Evolutionary conservation across 2,888 invertebrate genomes (phyloP).

Genomic region (Lathronympha strigana): DNA sequence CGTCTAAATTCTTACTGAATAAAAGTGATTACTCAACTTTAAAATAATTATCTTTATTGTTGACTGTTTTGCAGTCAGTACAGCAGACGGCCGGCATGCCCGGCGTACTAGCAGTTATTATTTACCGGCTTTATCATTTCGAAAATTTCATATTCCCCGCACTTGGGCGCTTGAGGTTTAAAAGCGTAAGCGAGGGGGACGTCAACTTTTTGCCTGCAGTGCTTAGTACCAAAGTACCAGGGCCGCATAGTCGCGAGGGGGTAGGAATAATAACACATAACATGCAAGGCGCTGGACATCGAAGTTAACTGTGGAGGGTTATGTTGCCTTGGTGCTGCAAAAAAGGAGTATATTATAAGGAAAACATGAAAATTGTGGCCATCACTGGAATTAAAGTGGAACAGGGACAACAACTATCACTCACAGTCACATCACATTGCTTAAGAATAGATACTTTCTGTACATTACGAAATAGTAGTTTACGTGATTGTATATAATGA

Average conservation of each 20-base stretch:
- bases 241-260: constrained; percentile 67
- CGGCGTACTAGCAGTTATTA: constrained; percentile 82
- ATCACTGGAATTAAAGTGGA: not conserved
- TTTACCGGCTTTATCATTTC: constrained; percentile 85
- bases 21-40: too few species aligned
- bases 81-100: constrained; percentile 71
- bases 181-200: constrained; percentile 76
- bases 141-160: constrained; percentile 84
- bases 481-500: too few species aligned
- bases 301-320: constrained; percentile 33
- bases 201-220: constrained; percentile 76
- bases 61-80: constrained; percentile 50
- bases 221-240: constrained; percentile 60
- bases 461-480: too few species aligned
- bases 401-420: too few species aligned
- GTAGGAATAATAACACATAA: constrained; percentile 80
- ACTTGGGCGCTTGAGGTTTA: constrained; percentile 84
- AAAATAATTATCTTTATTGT: too few species aligned
- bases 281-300: constrained; percentile 70
- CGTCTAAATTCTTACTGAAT: too few species aligned
- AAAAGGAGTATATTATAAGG: not conserved
- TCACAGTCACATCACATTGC: too few species aligned
- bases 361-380: not conserved
- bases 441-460: too few species aligned
- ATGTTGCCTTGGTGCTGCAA: constrained; percentile 18